Evolutionary conservation across 1,140 invertebrate genomes (phyloP).

Genomic region (Goniozus legneri): DNA sequence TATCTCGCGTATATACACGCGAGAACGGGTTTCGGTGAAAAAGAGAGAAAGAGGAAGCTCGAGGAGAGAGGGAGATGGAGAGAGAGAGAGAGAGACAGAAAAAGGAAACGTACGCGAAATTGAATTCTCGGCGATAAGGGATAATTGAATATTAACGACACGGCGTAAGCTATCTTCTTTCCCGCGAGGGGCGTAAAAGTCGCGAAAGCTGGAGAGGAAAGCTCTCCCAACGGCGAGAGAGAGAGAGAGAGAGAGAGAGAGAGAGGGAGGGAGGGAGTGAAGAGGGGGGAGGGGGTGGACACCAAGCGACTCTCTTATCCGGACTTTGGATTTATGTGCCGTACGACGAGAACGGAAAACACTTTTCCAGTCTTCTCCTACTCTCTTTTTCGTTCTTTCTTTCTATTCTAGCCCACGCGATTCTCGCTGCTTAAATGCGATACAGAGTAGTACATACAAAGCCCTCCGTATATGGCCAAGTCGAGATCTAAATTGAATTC

Average conservation of each 20-base stretch:
- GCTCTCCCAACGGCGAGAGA: too few species aligned
- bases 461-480: too few species aligned
- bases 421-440: too few species aligned
- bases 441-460: too few species aligned
- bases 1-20: too few species aligned
- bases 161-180: not conserved
- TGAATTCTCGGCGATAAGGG: not conserved
- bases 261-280: not conserved
- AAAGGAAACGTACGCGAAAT: not conserved
- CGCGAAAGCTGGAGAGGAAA: too few species aligned
- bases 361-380: conserved; percentile 12
- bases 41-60: too few species aligned
- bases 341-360: conserved; percentile 24
- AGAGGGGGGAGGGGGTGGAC: conserved; percentile 3
- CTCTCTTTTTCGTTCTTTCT: too few species aligned
- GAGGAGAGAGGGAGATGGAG: not conserved
- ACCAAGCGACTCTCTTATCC: conserved; percentile 19
- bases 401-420: not conserved
- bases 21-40: too few species aligned
- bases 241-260: not conserved
- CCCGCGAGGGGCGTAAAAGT: conserved; percentile 1
- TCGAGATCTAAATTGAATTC: conserved; percentile 34
- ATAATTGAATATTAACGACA: not conserved
- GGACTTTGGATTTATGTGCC: conserved; percentile 21
- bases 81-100: conserved; percentile 4